A percentile compares a stretch with the other conserved stretches of the same genome.
These are phyloP conservation scores for Pholis gunnellus DNA, from an alignment of 2,113 vertebrate genomes.

Conservation along the genomic window DNA sequence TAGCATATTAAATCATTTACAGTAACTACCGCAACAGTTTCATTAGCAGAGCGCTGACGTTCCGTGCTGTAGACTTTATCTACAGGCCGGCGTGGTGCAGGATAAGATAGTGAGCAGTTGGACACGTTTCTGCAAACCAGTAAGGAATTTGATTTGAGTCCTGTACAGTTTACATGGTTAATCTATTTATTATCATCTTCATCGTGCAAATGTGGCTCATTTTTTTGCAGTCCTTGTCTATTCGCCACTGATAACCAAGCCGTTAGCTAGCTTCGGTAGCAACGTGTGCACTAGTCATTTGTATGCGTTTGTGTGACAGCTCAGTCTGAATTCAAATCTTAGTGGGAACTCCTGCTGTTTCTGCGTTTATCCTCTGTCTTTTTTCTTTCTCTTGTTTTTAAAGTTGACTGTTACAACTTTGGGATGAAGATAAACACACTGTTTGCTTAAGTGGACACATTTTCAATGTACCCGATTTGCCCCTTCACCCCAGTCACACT, in stretches of 20 bases:
- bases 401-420: not conserved
- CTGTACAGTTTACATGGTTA: not conserved
- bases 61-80: not conserved
- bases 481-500: not conserved
- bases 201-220: not conserved
- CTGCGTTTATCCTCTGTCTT: not conserved
- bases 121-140: not conserved
- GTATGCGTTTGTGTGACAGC: not conserved
- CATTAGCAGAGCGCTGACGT: not conserved
- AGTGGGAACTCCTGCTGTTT: not conserved
- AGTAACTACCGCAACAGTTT: not conserved
- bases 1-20: not conserved
- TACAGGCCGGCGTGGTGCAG: not conserved
- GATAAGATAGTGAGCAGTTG: not conserved
- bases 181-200: not conserved
- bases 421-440: not conserved
- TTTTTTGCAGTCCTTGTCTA: not conserved
- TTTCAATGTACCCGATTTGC: not conserved
- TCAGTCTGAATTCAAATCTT: constrained; percentile 5
- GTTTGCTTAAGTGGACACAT: constrained; percentile 6
- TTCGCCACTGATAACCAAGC: not conserved
- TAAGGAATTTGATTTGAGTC: not conserved
- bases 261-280: not conserved
- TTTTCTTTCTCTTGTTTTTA: not conserved
- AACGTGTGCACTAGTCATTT: not conserved